phyloP scores from a whole-genome alignment of 2,113 vertebrate genomes.

The Loxodonta africana region DNA sequence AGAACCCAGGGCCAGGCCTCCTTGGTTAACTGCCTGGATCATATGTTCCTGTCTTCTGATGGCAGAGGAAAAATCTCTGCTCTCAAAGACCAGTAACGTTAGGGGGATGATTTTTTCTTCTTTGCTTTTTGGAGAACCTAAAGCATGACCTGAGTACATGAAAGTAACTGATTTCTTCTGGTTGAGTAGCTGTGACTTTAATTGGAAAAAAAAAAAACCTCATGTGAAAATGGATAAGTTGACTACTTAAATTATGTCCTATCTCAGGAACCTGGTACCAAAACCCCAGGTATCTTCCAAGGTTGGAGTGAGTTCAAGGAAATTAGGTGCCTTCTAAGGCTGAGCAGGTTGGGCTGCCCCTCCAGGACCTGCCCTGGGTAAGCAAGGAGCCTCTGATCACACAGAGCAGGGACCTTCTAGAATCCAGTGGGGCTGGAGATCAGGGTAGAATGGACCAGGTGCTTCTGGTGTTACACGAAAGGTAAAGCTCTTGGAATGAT shows the following conservation, averaged over 20 bases:
- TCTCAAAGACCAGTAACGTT: not conserved
- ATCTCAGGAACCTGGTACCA: not conserved
- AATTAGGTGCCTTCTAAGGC: not conserved
- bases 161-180: not conserved
- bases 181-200: not conserved
- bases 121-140: not conserved
- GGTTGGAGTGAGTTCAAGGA: not conserved
- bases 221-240: not conserved
- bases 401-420: accelerated
- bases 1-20: not conserved
- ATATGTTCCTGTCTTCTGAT: not conserved
- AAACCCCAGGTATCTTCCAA: not conserved
- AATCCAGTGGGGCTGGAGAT: not conserved
- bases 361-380: not conserved
- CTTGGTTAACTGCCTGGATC: not conserved
- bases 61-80: not conserved
- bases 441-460: not conserved
- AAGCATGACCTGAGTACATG: not conserved
- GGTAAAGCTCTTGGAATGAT: not conserved
- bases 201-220: not conserved
- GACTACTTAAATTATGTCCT: not conserved
- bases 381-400: not conserved
- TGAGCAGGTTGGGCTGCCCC: not conserved
- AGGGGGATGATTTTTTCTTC: not conserved
- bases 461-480: not conserved